Evolutionary conservation across 2,113 vertebrate species (phyloP), one percentile per base, ranked within the genome.

Genomic region (Astur gentilis): DNA sequence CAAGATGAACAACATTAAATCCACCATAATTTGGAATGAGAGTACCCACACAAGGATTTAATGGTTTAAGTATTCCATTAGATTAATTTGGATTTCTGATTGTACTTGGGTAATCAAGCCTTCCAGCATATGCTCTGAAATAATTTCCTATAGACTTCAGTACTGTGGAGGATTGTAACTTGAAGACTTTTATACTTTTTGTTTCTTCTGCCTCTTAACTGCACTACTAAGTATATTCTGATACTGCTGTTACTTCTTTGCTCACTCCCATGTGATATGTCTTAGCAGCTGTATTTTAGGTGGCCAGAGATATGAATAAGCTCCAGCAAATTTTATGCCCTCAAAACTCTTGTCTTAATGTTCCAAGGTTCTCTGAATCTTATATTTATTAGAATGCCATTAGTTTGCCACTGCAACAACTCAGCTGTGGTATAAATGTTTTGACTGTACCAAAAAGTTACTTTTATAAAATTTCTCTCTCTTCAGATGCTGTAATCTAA

Each of bases 1-100:
- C 49, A 78, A 67, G 32, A 78, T 71, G 32, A 93, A 75, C 72
- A 86, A 52, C 7, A 9, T 55, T 65, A 86, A 93, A 83, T 90
- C 76, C 64, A 73, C 45, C 25, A 32, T 61, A 89, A 89, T 87
- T 95, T 72, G 66, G 83, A 96, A 81, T 55, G 64, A 76, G 71
- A 90, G 66, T 73, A 69, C 58, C 55, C 55, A 50, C 57, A 42
- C 0, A 18, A 89, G 55, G 89, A 80, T 92, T 96, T 95, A 93
- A 62, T 86, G 49, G 19, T 69, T 91, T 94, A 87, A 91, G 69
- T 67, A 89, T 94, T 96, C 72, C 49, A 47, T 94, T 95, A 92
- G 77, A 87, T 91, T 92, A 89, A 91, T 94, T 94, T 87, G 80
- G 69, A 83, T 93, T 95, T 94, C 72, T 93, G 77, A 87, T 52